Evolutionary conservation across 2,888 invertebrate genomes (phyloP), one percentile per base, ranked within the genome.

Genomic region (Miltochrista miniata): DNA sequence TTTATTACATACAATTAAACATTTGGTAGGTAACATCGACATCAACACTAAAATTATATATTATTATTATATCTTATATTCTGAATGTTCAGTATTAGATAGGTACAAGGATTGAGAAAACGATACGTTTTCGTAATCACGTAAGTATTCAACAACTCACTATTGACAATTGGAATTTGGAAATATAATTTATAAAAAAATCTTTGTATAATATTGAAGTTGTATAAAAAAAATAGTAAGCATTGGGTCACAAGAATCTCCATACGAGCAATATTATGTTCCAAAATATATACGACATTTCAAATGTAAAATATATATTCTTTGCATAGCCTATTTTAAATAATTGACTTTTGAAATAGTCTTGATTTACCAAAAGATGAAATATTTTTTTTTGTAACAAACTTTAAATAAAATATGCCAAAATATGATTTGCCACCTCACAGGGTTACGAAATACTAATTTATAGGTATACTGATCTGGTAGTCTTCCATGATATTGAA

Each of bases 271-370:
- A 81, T 70, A 72, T 30, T 30, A 10, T 51, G 56, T 69, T 79
- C 67, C 61, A 81, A 85, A 86, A 85, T 82, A 82, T 75, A 75
- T 62, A 70, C 30, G 35, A 39, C 44, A 64, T 70, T 65, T 68
- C 53, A 55, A 69, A 70, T 77, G 68, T 74, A 70, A 74, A 73
- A 74, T 64, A 73, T 63, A 53, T 70, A 56, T 69, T 66, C 49
- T 69, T 71, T 70, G 68, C 73, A 73, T 77, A 84, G 75, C 73
- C 72, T 85, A 82, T 76, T 77, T 79, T 76, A 74, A 72, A 74
- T 83, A 88, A 89, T 89, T 89, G 90, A 89, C 90, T 76, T 74
- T 74, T 72, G 74, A 72, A 75, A 79, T 85, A 83, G 85, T 86
- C 82, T 76, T 66, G 65, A 72, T 73, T 73, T 70, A 71, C 70